These are phyloP conservation scores for Muschampia plurimacula DNA, from an alignment of 2,888 invertebrate genomes.

Conservation along the genomic window DNA sequence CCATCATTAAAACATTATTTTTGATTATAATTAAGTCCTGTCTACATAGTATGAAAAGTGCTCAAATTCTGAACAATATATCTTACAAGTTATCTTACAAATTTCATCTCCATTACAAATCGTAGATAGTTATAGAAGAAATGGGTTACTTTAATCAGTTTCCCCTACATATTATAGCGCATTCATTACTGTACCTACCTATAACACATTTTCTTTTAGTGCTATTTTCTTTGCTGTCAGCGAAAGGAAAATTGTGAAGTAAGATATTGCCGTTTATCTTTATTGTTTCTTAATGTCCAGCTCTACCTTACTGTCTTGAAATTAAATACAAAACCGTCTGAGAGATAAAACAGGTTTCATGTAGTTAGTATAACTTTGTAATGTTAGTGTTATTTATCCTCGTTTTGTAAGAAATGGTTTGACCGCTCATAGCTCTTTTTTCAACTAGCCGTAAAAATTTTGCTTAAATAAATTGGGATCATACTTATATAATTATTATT, in stretches of 20 bases:
- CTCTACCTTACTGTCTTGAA: not conserved
- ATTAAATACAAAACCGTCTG: constrained; percentile 1
- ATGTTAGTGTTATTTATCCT: not conserved
- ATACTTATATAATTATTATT: too few relatives aligned
- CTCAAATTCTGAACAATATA: too few relatives aligned
- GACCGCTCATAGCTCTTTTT: too few relatives aligned
- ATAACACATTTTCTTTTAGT: constrained; percentile 20
- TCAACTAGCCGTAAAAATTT: too few relatives aligned
- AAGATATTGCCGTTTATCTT: constrained; percentile 10
- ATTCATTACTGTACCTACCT: not conserved
- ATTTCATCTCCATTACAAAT: not conserved
- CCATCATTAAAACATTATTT: too few relatives aligned
- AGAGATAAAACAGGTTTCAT: not conserved
- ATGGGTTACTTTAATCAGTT: not conserved
- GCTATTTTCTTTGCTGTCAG: constrained; percentile 27
- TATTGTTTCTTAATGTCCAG: constrained; percentile 5
- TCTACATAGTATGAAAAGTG: too few relatives aligned
- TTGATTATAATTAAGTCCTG: too few relatives aligned
- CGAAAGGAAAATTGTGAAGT: constrained; percentile 24
- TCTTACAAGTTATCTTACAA: not conserved
- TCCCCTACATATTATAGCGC: not conserved
- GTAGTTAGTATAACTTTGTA: not conserved
- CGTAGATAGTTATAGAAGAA: not conserved
- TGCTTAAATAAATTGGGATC: too few relatives aligned
- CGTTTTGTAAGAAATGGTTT: not conserved